A percentile compares a stretch with the other conserved stretches of the same genome.
These are phyloP conservation scores for Sebastes itinus DNA, from an alignment of 2,797 vertebrate species.

Conservation along the genomic window DNA sequence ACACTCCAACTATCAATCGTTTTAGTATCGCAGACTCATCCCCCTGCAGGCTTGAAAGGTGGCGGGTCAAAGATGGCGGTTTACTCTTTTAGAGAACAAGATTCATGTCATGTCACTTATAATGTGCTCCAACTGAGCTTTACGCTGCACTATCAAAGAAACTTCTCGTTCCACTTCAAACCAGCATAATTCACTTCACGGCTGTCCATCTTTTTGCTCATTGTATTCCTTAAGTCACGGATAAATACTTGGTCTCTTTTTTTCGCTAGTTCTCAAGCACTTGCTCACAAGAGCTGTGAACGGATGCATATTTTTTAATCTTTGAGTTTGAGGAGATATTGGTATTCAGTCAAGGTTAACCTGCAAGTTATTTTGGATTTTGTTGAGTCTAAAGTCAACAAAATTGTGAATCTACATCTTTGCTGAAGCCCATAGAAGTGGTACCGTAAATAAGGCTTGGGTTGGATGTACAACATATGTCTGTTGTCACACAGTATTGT, in stretches of 20 bases:
- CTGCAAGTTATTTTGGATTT: background rate
- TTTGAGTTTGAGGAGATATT: background rate
- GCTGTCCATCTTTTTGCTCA: background rate
- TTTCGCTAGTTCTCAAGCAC: too few species aligned
- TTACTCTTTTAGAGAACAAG: rapidly evolving
- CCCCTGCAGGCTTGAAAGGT: background rate
- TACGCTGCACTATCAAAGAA: background rate
- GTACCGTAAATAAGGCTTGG: background rate
- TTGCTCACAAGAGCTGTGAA: too few species aligned
- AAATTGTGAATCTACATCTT: background rate
- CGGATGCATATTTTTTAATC: background rate
- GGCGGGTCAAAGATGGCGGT: background rate
- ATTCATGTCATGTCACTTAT: too few species aligned
- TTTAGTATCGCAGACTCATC: background rate
- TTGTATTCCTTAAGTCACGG: background rate
- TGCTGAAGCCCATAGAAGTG: background rate
- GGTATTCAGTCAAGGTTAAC: background rate
- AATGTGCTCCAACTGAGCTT: background rate
- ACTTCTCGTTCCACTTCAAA: background rate
- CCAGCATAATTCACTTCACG: background rate
- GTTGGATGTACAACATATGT: background rate
- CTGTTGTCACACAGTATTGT: background rate
- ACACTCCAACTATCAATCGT: background rate
- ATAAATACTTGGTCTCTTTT: background rate
- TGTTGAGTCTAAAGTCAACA: background rate